Evolutionary conservation across 92 coral and sea anemone genomes (phyloP), one percentile per base, ranked within the genome.

Genomic region (Galaxea fascicularis): DNA sequence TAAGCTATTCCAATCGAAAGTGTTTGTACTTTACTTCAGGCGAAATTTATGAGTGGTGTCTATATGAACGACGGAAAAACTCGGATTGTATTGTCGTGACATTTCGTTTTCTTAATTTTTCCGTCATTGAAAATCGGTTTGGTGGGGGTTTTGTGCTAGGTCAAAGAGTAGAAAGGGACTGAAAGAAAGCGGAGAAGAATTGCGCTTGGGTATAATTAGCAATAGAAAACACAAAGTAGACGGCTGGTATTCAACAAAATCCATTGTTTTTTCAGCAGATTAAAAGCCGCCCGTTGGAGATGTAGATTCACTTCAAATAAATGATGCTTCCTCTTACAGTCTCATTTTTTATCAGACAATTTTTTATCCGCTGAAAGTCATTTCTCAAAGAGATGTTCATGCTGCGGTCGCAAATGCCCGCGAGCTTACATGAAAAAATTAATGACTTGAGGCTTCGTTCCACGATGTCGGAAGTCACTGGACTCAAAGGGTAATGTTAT

Each of bases 401-500:
- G 30, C 13, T 57, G n/a, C n/a, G 22, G 18, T 57, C 63, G 4
- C 9, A 0, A 65, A 26, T 18, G 45, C 84, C 35, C 14, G 13
- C 14, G 51, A 77, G 31, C 7, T 28, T 39, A 44, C 25, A 17
- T 4, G 44, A 65, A 78, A 68, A 56, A 67, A 69, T 44, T 26
- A 66, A 65, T 31, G 67, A 29, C 76, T 69, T 80, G 65, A 82
- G 56, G 76, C 65, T 58, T 82, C 78, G 31, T 58, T 71, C 56
- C 35, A 14, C 41, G 68, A 70, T 88, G 94, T 91, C 92, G 94
- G 94, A 79, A 71, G 83, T 82, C 86, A 26, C 84, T 67, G 49
- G 72, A 71, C 91, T 78, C 95, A 94, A 94, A 94, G 94, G 95
- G 82, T 92, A 94, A 94, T 92, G 83, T 94, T 94, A 94, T 94